A percentile compares a stretch with the other conserved stretches of the same genome.
phyloP scores from a whole-genome alignment of 2,113 vertebrate genomes.

The Nipponia nippon region DNA sequence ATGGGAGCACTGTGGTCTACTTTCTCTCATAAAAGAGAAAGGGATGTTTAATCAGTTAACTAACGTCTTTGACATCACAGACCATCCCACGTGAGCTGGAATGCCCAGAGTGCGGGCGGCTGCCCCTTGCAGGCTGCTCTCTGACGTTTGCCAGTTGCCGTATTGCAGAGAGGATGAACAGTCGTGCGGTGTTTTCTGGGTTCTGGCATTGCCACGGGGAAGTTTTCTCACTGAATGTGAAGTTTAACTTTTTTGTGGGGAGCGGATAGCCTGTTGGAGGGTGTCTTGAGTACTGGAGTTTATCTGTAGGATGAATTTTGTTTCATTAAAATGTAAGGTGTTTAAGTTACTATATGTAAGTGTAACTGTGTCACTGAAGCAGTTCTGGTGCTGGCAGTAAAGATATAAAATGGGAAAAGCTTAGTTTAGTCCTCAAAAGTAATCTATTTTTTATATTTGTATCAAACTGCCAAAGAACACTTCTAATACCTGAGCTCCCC shows the following conservation, averaged over 20 bases:
- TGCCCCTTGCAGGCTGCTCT: background rate
- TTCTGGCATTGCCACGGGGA: background rate
- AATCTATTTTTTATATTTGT: conserved; percentile 35
- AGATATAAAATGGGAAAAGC: background rate
- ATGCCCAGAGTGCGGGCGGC: background rate
- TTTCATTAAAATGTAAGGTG: background rate
- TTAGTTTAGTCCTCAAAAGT: background rate
- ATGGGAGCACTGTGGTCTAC: background rate
- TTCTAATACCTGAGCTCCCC: conserved; percentile 6
- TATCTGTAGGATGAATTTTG: background rate
- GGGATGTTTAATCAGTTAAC: background rate
- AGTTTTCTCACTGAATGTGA: background rate
- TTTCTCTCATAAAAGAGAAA: background rate
- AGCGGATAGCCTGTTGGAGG: background rate
- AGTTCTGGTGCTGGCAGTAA: conserved; percentile 10
- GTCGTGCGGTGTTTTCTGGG: background rate
- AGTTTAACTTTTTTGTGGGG: background rate
- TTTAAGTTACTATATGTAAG: background rate
- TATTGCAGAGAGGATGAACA: background rate
- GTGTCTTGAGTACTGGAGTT: background rate
- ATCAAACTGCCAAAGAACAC: conserved; percentile 52
- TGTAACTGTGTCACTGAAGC: background rate
- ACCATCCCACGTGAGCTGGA: background rate
- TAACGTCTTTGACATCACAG: background rate
- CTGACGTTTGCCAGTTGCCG: background rate